These are phyloP conservation scores for Microtus oregoni DNA, from an alignment of 2,113 vertebrate genomes.

Conservation along the genomic window DNA sequence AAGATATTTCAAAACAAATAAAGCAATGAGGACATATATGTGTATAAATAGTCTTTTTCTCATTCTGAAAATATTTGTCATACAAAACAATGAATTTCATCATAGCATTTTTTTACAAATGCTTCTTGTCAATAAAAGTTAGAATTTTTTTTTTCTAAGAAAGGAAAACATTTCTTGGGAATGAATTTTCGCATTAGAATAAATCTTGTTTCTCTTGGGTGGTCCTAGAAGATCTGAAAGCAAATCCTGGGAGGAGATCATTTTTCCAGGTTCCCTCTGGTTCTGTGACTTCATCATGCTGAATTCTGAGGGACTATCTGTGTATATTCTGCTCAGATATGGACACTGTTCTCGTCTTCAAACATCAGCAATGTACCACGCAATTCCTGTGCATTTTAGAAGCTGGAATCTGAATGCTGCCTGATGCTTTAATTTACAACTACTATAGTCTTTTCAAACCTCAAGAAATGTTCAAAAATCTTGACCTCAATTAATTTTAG, in stretches of 20 bases:
- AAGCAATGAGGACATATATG: background rate
- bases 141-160: background rate
- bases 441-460: background rate
- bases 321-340: background rate
- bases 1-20: conserved; percentile 13
- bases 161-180: background rate
- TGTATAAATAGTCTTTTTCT: background rate
- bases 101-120: background rate
- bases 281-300: background rate
- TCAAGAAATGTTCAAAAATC: conserved; percentile 38
- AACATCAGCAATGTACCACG: background rate
- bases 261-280: background rate
- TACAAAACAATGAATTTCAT: background rate
- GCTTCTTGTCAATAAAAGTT: background rate
- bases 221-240: conserved; percentile 19
- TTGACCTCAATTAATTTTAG: conserved; percentile 45
- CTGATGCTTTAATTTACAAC: background rate
- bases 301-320: conserved; percentile 16
- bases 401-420: background rate
- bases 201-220: conserved; percentile 48
- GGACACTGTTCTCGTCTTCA: background rate
- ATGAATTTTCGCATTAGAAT: conserved; percentile 46
- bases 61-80: background rate
- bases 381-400: conserved; percentile 11
- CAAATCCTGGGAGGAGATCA: background rate